Evolutionary conservation across 2,888 invertebrate genomes (phyloP), one percentile per base, ranked within the genome.

Genomic region (Drosophila paucipuncta): DNA sequence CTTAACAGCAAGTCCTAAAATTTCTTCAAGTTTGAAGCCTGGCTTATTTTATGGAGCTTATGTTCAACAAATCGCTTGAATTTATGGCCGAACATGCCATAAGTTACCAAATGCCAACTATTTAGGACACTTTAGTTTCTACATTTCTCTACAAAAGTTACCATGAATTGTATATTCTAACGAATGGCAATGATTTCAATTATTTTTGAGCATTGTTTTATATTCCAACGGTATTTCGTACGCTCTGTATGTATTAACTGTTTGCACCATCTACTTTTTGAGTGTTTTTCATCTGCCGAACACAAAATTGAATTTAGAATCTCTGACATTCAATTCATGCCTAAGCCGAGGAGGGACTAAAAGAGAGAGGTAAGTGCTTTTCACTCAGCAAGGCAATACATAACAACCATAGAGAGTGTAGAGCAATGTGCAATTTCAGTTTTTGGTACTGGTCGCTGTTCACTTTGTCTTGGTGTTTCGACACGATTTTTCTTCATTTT

Each of bases 401-500:
- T 73, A 68, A 60, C 41, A 47, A 22, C n/a, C 25, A 43, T 30
- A 22, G 28, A 35, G 58, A 18, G 33, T 28, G n/a, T 28, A 33
- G 55, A 60, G 74, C 59, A 82, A 84, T 89, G 87, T 78, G 82
- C 80, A 87, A 85, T 85, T 88, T 80, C 87, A 84, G 85, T 80
- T 83, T 83, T 78, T 55, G 68, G 82, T 57, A 57, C 68, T 82
- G 80, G 66, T 25, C 67, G 53, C 66, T 65, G 72, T 67, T 75
- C 85, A 85, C 83, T 83, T 91, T 89, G 90, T 88, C 82, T 90
- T 86, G 80, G 76, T 80, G 83, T 88, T 91, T 91, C 89, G 78
- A 86, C 79, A 89, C 90, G 83, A 89, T 86, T 86, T 86, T 86
- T 89, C 90, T 89, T 87, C 86, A 83, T 90, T 88, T 87, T 90